These are phyloP conservation scores for Orthosia gothica DNA, from an alignment of 2,888 invertebrate species.

Conservation along the genomic window DNA sequence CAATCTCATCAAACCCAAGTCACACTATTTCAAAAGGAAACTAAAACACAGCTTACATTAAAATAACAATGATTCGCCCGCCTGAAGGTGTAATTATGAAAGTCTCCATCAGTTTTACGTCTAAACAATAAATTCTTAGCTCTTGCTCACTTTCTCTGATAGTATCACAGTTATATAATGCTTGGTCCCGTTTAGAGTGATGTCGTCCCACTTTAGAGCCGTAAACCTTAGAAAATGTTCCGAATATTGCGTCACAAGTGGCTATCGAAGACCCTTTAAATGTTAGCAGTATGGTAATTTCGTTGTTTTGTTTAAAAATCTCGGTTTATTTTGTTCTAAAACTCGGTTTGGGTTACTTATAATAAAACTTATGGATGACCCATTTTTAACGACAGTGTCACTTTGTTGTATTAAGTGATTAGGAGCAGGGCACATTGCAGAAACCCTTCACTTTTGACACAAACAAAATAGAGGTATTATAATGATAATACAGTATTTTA, in stretches of 20 bases:
- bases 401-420: too few species aligned
- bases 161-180: conserved; percentile 60
- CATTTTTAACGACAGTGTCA: background rate
- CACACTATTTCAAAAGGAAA: background rate
- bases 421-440: background rate
- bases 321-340: background rate
- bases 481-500: background rate
- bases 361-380: background rate
- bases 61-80: conserved; percentile 44
- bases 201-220: conserved; percentile 57
- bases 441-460: background rate
- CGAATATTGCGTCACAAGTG: conserved; percentile 48
- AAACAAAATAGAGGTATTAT: background rate
- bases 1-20: background rate
- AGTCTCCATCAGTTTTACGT: conserved; percentile 56
- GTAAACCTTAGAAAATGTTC: conserved; percentile 56
- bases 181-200: conserved; percentile 57
- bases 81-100: conserved; percentile 56
- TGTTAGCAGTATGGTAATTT: conserved; percentile 24
- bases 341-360: background rate
- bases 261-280: conserved; percentile 24
- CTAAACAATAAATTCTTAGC: conserved; percentile 61
- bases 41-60: conserved; percentile 22
- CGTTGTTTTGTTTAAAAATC: background rate
- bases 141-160: conserved; percentile 64